A percentile compares a stretch with the other conserved stretches of the same genome.
Evolutionary conservation across 2,888 invertebrate genomes (phyloP).

Genomic region (Lithophane ornitopus): DNA sequence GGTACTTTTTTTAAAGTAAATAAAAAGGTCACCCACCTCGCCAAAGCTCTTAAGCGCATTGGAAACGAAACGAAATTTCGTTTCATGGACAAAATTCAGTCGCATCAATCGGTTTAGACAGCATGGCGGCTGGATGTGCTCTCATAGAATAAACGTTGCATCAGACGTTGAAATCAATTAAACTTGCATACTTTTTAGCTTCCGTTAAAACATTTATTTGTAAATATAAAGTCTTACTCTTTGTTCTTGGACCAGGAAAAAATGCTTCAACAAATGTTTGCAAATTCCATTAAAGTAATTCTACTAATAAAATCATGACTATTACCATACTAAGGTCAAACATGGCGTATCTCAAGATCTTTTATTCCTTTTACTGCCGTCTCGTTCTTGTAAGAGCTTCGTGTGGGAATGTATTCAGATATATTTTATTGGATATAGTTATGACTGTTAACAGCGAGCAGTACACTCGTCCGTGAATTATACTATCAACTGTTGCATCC

Average conservation of each 20-base stretch:
- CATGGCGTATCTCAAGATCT: constrained; percentile 23
- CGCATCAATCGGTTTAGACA: constrained; percentile 84
- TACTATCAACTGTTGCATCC: constrained; percentile 60
- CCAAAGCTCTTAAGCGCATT: constrained; percentile 73
- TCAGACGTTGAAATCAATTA: constrained; percentile 42
- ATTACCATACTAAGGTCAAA: constrained; percentile 21
- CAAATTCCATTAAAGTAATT: constrained; percentile 18
- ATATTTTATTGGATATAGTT: constrained; percentile 49
- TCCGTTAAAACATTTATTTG: background rate
- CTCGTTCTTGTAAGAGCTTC: constrained; percentile 34
- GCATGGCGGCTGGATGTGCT: constrained; percentile 74
- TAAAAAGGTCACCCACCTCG: constrained; percentile 68
- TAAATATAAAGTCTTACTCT: background rate
- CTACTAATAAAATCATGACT: constrained; percentile 27
- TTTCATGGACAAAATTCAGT: constrained; percentile 75
- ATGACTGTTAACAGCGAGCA: constrained; percentile 33
- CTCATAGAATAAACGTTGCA: constrained; percentile 68
- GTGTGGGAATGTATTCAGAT: constrained; percentile 52
- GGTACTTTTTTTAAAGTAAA: constrained; percentile 56
- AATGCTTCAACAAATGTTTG: background rate
- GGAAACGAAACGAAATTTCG: constrained; percentile 75
- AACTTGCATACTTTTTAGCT: constrained; percentile 16
- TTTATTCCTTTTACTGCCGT: constrained; percentile 37
- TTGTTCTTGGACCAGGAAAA: background rate
- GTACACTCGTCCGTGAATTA: constrained; percentile 27